Evolutionary conservation across 64 coral and sea anemone species (phyloP).

Genomic region (Pocillopora verrucosa): DNA sequence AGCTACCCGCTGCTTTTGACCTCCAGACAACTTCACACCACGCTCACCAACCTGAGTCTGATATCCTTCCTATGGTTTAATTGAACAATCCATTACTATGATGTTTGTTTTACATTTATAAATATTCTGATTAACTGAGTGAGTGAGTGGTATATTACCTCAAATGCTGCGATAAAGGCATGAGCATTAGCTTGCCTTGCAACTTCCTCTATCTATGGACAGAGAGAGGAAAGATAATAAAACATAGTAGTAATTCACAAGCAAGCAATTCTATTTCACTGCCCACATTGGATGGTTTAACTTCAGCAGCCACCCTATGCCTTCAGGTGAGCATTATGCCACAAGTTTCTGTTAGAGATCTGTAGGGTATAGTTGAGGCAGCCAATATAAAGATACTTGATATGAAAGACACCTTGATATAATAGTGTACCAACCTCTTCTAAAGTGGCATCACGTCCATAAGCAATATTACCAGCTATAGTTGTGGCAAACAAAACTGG

Average conservation of each 20-base stretch:
- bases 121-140: too few species aligned
- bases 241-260: not conserved
- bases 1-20: constrained; percentile 92
- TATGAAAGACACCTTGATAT: not conserved
- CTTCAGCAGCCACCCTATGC: too few species aligned
- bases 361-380: too few species aligned
- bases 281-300: too few species aligned
- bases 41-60: constrained; percentile 92
- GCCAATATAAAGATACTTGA: too few species aligned
- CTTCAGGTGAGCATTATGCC: too few species aligned
- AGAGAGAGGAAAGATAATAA: not conserved
- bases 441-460: constrained; percentile 79
- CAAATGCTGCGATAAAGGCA: constrained; percentile 79
- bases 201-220: constrained; percentile 76
- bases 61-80: constrained; percentile 74
- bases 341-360: too few species aligned
- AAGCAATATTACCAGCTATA: constrained; percentile 87
- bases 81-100: not conserved
- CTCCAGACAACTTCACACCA: constrained; percentile 88
- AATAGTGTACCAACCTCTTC: constrained; percentile 51
- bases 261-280: too few species aligned
- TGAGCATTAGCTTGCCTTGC: constrained; percentile 90
- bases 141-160: constrained; percentile 40
- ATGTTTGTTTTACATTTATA: not conserved
- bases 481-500: constrained; percentile 89